These are phyloP conservation scores for Drosophila pallidifrons DNA, from an alignment of 1,140 invertebrate species.

Conservation along the genomic window DNA sequence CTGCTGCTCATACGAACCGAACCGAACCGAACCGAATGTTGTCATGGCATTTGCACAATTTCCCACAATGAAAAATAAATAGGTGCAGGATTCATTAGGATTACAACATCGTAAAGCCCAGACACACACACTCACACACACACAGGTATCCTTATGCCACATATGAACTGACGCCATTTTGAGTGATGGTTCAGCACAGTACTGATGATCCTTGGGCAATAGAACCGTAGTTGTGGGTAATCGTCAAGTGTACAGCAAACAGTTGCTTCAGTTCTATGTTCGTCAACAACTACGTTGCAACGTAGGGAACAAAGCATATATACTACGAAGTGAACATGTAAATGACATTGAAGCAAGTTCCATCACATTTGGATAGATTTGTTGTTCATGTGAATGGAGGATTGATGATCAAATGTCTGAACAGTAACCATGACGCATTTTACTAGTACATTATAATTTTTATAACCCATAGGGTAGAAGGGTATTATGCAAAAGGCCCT, in stretches of 20 bases:
- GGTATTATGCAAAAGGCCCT: too few species aligned
- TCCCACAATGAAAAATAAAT: conserved; percentile 83
- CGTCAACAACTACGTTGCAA: neutral
- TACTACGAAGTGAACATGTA: conserved; percentile 26
- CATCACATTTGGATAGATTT: conserved; percentile 5
- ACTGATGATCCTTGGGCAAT: conserved; percentile 3
- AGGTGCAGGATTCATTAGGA: conserved; percentile 82
- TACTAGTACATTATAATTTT: too few species aligned
- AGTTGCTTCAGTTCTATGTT: conserved; percentile 19
- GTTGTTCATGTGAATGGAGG: neutral
- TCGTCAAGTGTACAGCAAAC: conserved; percentile 34
- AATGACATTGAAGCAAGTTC: conserved; percentile 26
- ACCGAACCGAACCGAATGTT: conserved; percentile 63
- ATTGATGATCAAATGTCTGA: neutral
- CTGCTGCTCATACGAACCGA: conserved; percentile 32
- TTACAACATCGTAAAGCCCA: conserved; percentile 61
- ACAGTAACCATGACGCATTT: too few species aligned
- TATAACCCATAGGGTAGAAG: too few species aligned
- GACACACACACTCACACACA: conserved; percentile 26
- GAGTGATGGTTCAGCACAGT: conserved; percentile 39
- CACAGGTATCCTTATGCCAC: conserved; percentile 5
- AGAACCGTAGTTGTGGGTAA: conserved; percentile 9
- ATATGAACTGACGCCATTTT: conserved; percentile 32
- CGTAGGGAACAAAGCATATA: neutral
- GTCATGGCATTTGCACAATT: conserved; percentile 81